Conservation (phyloP, 1,140 invertebrate species). For the Dicyema japonicum region DNA sequence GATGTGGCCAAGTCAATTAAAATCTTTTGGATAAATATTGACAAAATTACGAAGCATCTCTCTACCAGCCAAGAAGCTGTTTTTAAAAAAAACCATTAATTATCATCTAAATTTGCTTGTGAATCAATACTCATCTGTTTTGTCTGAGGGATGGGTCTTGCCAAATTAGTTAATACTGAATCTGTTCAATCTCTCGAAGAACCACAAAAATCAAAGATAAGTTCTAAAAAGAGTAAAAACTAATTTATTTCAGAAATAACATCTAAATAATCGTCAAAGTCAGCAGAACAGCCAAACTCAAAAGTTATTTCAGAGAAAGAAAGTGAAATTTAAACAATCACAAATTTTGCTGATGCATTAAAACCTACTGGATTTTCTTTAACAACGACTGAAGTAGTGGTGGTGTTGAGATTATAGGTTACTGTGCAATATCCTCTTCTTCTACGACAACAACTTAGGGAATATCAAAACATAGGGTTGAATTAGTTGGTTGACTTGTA, state of each 20-base stretch:
- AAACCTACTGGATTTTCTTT: constrained; percentile 88
- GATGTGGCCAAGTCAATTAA: background rate
- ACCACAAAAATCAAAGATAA: background rate
- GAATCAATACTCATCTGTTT: constrained; percentile 48
- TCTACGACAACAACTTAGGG: constrained; percentile 54
- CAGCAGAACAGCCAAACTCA: background rate
- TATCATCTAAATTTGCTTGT: constrained; percentile 89
- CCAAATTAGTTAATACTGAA: background rate
- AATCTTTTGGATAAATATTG: constrained; percentile 2
- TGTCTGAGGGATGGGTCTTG: constrained; percentile 16
- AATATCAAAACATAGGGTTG: constrained; percentile 88
- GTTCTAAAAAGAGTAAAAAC: background rate
- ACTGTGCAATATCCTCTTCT: constrained; percentile 69
- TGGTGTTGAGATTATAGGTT: constrained; percentile 27
- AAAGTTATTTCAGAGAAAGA: constrained; percentile 14
- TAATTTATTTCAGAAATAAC: constrained; percentile 1
- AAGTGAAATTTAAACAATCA: constrained; percentile 30
- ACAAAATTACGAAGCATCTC: background rate
- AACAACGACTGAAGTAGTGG: constrained; percentile 39
- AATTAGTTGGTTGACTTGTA: constrained; percentile 96
- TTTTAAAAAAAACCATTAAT: constrained; percentile 32
- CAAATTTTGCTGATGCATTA: constrained; percentile 41
- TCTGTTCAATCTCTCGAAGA: background rate
- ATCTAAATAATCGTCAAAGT: constrained; percentile 4
- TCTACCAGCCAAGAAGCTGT: background rate